Evolutionary conservation across 2,888 invertebrate species (phyloP).

Genomic region (Belgica antarctica): DNA sequence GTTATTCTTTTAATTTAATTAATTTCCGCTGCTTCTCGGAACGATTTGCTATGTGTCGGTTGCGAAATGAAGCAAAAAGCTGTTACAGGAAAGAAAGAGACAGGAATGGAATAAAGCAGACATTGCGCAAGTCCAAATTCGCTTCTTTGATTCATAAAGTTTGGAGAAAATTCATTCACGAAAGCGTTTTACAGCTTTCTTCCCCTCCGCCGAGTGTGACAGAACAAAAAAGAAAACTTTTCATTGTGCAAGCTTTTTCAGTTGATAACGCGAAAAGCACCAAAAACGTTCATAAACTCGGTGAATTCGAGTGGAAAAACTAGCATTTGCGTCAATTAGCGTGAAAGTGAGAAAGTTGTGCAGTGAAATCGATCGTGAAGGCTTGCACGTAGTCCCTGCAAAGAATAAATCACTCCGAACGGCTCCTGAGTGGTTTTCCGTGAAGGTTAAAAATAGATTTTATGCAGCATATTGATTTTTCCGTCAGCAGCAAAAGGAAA

Average conservation of each 20-base stretch:
- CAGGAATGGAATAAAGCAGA: background rate
- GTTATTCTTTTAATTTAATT: background rate
- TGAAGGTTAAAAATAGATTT: constrained; percentile 18
- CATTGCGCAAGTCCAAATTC: background rate
- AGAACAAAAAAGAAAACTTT: background rate
- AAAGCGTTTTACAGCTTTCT: constrained; percentile 6
- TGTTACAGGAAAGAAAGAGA: constrained; percentile 14
- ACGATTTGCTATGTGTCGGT: background rate
- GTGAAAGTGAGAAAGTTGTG: background rate
- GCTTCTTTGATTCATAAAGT: constrained; percentile 14
- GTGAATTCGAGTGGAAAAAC: background rate
- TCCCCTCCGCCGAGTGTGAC: background rate
- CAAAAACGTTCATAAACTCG: background rate
- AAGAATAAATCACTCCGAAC: background rate
- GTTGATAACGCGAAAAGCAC: background rate
- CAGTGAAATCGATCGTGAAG: background rate
- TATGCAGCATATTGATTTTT: constrained; percentile 29
- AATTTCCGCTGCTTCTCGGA: background rate
- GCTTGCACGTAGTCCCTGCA: too few relatives aligned
- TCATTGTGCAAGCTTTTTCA: background rate
- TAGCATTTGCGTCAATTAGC: background rate
- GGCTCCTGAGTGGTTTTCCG: background rate
- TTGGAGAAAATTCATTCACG: constrained; percentile 13
- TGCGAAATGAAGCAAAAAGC: background rate
- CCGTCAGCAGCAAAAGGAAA: constrained; percentile 5